Conservation (phyloP, 2,888 invertebrate genomes). For the Luperina nickerlii region DNA sequence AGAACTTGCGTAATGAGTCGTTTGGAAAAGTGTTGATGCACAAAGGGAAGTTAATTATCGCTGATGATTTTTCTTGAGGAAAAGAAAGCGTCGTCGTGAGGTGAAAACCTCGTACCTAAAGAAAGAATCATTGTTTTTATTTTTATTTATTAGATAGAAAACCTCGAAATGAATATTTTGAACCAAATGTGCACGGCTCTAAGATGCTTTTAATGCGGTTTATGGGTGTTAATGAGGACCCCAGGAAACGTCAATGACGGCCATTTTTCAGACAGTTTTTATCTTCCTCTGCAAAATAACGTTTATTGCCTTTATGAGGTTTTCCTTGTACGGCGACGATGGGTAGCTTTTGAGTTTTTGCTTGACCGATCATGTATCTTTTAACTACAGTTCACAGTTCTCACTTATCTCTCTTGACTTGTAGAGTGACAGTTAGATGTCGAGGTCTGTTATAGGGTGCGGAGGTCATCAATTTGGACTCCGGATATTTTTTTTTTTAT, state of each 20-base stretch:
- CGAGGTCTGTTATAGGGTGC: too few relatives aligned
- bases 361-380: not conserved
- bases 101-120: too few relatives aligned
- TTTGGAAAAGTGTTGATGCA: constrained; percentile 33
- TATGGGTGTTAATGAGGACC: not conserved
- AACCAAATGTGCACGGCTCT: not conserved
- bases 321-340: not conserved
- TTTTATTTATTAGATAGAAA: not conserved
- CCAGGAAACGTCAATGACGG: not conserved
- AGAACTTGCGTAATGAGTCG: constrained; percentile 52
- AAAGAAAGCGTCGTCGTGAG: not conserved
- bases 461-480: not conserved
- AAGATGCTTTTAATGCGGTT: not conserved
- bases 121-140: not conserved
- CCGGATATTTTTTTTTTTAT: not conserved
- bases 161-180: not conserved
- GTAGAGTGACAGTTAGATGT: not conserved
- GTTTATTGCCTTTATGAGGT: not conserved
- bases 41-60: constrained; percentile 2
- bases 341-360: not conserved
- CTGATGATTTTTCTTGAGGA: not conserved
- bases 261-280: not conserved
- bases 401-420: not conserved
- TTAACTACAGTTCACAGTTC: not conserved
- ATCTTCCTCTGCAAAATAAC: not conserved